Evolutionary conservation across 92 coral and sea anemone genomes (phyloP), one percentile per base, ranked within the genome.

Genomic region (Zoanthus sociatus): DNA sequence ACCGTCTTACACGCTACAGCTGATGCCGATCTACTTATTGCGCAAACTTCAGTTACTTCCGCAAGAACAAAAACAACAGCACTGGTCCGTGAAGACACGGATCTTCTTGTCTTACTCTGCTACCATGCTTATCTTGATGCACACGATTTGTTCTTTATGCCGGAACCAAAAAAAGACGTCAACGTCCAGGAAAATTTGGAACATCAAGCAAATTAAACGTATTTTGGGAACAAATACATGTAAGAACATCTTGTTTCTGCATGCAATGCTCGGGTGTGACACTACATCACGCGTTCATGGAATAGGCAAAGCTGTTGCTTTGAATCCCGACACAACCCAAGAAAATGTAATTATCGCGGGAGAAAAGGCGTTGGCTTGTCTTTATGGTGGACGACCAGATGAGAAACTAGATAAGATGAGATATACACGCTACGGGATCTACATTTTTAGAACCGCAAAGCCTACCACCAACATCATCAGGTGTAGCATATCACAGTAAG

Each of bases 41-140:
- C 0, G 3, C 18, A 63, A 20, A 63, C 69, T 63, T 17, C 69
- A 3, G 69, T 63, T 63, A 31, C 31, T 63, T 63, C 69, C 21
- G n/a, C 26, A 63, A 63, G 69, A 63, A 63, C 69, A 15, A 63
- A 63, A 20, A 63, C 26, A 63, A 63, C 69, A 63, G 69, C 69
- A 63, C 20, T 63, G 31, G 69, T 17, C 8, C 4, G 69, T 63
- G 69, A 63, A 63, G 69, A 63, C 69, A 50, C 55, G 55, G 13
- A 63, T 17, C 0, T 20, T 20, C 20, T 63, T 20, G 20, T 17
- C 69, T 63, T 63, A 63, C 18, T 63, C 69, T 63, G 69, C 69
- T 26, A 26, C 69, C 69, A 17, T 63, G 69, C 6, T 63, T 0
- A 63, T 63, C 26, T 16, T 63, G 26, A 17, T 63, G 69, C 69